A percentile compares a stretch with the other conserved stretches of the same genome.
phyloP scores from a whole-genome alignment of 2,113 vertebrate species.

The Harpagus bidentatus region DNA sequence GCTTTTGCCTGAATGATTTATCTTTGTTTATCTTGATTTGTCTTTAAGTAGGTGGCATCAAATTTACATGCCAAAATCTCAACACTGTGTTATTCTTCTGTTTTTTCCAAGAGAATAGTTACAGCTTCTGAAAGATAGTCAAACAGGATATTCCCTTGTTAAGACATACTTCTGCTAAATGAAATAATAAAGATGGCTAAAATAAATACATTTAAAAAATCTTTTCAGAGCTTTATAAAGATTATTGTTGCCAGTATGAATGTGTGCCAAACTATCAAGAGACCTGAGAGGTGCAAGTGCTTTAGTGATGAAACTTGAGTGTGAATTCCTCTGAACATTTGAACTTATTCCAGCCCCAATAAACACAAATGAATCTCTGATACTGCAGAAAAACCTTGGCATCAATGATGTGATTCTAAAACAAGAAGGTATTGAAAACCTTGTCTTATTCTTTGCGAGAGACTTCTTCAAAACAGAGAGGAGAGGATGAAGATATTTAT shows the following conservation, averaged over 20 bases:
- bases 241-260: not conserved
- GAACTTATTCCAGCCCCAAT: not conserved
- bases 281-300: not conserved
- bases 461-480: not conserved
- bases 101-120: not conserved
- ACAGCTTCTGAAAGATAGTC: not conserved
- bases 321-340: not conserved
- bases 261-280: not conserved
- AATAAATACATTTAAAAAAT: not conserved
- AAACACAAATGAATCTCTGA: not conserved
- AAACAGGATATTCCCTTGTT: not conserved
- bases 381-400: not conserved
- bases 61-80: not conserved
- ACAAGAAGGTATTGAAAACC: rapidly evolving
- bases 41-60: not conserved
- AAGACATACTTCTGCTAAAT: not conserved
- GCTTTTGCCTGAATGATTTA: not conserved
- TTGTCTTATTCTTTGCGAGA: not conserved
- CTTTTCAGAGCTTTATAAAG: not conserved
- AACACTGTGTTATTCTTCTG: not conserved
- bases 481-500: not conserved
- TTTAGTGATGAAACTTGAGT: not conserved
- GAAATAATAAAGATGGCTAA: not conserved
- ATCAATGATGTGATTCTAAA: not conserved
- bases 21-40: not conserved